Percentiles rank a stretch among this genome's conserved stretches.
Conservation (phyloP, 1,140 invertebrate species). For the Diprion similis region DNA sequence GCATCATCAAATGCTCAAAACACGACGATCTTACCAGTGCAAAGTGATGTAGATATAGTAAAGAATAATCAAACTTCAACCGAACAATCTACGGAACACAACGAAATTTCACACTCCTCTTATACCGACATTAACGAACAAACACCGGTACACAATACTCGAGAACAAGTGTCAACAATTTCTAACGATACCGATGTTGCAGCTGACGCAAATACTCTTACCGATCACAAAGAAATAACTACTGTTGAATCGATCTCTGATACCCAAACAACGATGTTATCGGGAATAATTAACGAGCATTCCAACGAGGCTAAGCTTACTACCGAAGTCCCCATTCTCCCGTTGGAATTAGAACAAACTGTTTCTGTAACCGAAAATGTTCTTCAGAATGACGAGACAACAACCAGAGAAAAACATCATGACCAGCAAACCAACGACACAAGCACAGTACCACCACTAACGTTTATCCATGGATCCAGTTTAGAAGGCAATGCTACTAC, state of each 20-base stretch:
- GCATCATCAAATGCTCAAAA: not conserved
- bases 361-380: constrained; percentile 46
- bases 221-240: not conserved
- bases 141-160: not conserved
- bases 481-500: constrained; percentile 51
- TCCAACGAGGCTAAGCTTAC: constrained; percentile 48
- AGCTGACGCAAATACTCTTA: not conserved
- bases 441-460: constrained; percentile 26
- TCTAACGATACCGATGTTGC: not conserved
- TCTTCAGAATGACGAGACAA: constrained; percentile 25
- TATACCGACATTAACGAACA: not conserved
- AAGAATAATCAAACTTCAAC: not conserved
- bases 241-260: not conserved
- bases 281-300: constrained; percentile 15
- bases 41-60: not conserved
- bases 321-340: constrained; percentile 53
- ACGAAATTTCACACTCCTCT: not conserved
- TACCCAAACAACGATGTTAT: not conserved
- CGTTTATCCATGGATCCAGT: constrained; percentile 39
- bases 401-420: constrained; percentile 16
- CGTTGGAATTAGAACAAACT: constrained; percentile 54
- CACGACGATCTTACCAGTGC: not conserved
- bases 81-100: not conserved
- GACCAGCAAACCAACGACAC: constrained; percentile 8
- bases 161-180: not conserved